These are phyloP conservation scores for Eupithecia inturbata DNA, from an alignment of 2,888 invertebrate species.

Conservation along the genomic window DNA sequence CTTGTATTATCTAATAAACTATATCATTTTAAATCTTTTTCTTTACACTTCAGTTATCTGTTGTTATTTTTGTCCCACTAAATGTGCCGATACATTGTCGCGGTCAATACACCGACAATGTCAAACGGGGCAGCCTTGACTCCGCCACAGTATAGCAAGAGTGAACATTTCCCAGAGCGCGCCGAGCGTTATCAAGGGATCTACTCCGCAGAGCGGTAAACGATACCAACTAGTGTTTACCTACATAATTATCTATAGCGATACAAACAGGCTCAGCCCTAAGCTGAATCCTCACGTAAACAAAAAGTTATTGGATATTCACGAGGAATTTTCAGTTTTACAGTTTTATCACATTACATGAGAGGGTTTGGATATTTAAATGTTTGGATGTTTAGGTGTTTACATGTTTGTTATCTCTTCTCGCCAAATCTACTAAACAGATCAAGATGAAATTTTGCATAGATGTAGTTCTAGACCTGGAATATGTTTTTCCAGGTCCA, in stretches of 20 bases:
- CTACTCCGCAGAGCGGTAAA: not conserved
- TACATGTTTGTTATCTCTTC: no score
- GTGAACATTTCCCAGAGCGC: not conserved
- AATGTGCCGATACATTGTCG: slow-evolving; percentile 14
- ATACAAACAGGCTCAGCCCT: not conserved
- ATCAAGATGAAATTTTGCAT: no score
- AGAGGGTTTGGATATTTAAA: no score
- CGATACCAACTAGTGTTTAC: not conserved
- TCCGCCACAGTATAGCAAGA: slow-evolving; percentile 2
- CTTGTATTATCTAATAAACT: no score
- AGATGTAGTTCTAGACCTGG: no score
- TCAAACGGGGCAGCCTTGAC: slow-evolving; percentile 51
- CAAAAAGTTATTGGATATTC: not conserved
- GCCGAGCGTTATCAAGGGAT: not conserved
- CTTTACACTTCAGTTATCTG: no score
- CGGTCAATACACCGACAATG: slow-evolving; percentile 55
- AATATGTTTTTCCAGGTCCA: no score
- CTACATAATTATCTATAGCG: not conserved
- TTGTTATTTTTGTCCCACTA: not conserved
- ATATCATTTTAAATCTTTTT: no score
- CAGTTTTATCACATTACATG: no score
- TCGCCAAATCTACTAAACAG: no score
- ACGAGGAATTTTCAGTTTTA: no score
- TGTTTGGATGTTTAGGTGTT: no score
- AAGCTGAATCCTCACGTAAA: not conserved